Conservation (phyloP, 2,797 vertebrate species). For the Phoeniculus purpureus region DNA sequence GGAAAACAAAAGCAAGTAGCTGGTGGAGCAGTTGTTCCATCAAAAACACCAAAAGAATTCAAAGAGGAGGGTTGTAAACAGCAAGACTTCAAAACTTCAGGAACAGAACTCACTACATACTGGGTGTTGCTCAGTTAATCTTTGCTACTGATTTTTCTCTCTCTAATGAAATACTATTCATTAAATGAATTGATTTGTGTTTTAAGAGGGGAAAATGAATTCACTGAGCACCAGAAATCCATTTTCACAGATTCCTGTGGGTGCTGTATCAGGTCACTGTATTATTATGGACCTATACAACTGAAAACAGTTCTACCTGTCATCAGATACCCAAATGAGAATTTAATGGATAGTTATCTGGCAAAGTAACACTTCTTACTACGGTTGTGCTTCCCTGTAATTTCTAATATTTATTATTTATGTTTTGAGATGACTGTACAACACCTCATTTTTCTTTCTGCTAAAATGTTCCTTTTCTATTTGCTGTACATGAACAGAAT, state of each 20-base stretch:
- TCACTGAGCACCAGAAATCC: background rate
- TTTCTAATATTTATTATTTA: background rate
- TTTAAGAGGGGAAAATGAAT: background rate
- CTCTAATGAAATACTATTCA: background rate
- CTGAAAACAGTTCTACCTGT: background rate
- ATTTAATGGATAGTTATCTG: background rate
- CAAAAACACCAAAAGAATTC: background rate
- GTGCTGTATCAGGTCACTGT: background rate
- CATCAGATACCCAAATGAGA: background rate
- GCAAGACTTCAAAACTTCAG: background rate
- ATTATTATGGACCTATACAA: background rate
- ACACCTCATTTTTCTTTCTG: background rate
- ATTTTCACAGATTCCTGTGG: background rate
- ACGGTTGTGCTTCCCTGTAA: background rate
- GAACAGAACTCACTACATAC: background rate
- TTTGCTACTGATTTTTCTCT: background rate
- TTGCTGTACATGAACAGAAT: background rate
- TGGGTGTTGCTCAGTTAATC: background rate
- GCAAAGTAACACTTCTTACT: background rate
- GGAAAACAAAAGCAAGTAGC: background rate
- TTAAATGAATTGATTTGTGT: background rate
- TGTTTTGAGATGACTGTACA: background rate
- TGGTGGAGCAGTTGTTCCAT: background rate
- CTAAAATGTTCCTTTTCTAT: background rate
- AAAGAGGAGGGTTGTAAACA: background rate